Base-by-base conservation (phyloP, 2,797 vertebrate species). In the Lagocephalus sceleratus region DNA sequence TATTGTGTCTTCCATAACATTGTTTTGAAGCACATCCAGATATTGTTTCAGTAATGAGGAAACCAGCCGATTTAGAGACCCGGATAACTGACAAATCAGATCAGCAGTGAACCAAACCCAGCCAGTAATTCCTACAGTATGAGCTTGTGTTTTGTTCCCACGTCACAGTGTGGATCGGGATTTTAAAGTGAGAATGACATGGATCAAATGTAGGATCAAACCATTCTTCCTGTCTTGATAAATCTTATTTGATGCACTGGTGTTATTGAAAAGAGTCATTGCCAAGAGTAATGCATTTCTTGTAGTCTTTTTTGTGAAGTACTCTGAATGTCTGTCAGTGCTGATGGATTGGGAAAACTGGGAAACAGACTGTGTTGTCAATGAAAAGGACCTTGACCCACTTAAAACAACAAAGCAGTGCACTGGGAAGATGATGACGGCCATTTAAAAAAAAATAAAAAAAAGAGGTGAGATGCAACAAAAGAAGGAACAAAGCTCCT, bases 361-460 rank as follows among this genome's bases (percentile, higher is more conserved):
- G 48, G 67, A 75, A 66, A 35, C 20, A 79, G 52, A 76, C 60
- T 51, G 48, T 72, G 68, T 60, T 59, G 65, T 81, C 54, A 76
- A 67, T 20, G 64, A 50, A 43, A 54, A 68, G 29, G 62, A 82
- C 81, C 82, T 82, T 87, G 78, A 81, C 78, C 75, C 60, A 73
- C 51, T 85, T 86, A 47, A 60, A 72, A 82, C 55, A 82, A 82
- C 71, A 79, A 77, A 77, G 74, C 57, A 1, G 54, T n/a, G 29
- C 51, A 15, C 5, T 79, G 70, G 67, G 72, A 81, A 85, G 78
- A 58, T 47, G 75, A 51, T 20, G 39, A 61, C 50, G 63, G 61
- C 5, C 66, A 56, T 2, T 46, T 76, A 67, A 46, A 73, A 83
- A 82, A 75, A 71, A 70, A 65, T 76, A 67, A 46, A 73, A 83